Evolutionary conservation across 2,113 vertebrate species (phyloP), one percentile per base, ranked within the genome.

Genomic region (Dicrurus megarhynchus): DNA sequence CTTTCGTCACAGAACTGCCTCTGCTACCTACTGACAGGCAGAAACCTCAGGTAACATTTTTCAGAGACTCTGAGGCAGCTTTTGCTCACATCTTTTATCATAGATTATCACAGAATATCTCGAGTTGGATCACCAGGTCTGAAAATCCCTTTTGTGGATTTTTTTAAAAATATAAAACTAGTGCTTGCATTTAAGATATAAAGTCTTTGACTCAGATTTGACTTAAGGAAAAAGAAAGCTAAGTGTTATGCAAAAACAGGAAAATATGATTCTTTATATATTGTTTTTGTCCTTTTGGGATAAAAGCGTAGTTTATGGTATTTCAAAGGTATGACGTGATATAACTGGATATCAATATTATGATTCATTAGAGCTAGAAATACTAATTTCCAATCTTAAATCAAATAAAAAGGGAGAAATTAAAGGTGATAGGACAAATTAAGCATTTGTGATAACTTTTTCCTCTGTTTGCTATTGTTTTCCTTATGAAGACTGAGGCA

Each of bases 11-110:
- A 19, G 75, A 69, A 15, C 95, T 97, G 28, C 56, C 81, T 69
- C 96, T 99, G 81, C 99, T 99, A 27, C 98, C 98, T 61, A 98
- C 99, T 92, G 50, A 39, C 55, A 97, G 87, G 84, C 98, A 98
- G 90, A 98, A 97, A 87, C 98, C 98, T 75, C 99, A 99, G 99
- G 99, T 99, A 98, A 49, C 22, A 12, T 32, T 22, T 55, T 56
- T 41, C 23, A 27, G 26, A 64, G 30, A 60, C 50, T 95, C n/a
- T 50, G 35, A 28, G 39, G 21, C 15, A 84, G 41, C 11, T 61
- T 93, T 65, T 77, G 13, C 46, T 83, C 13, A 3, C 35, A 20
- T 46, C 4, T 90, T 77, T 70, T 74, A 9, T 35, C n/a, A 60
- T 0, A 68, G 39, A 8, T 77, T 84, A 23, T 50, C 18, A 37